Base-by-base conservation (phyloP, 1,140 invertebrate genomes). In the Drosophila subpulchrella region DNA sequence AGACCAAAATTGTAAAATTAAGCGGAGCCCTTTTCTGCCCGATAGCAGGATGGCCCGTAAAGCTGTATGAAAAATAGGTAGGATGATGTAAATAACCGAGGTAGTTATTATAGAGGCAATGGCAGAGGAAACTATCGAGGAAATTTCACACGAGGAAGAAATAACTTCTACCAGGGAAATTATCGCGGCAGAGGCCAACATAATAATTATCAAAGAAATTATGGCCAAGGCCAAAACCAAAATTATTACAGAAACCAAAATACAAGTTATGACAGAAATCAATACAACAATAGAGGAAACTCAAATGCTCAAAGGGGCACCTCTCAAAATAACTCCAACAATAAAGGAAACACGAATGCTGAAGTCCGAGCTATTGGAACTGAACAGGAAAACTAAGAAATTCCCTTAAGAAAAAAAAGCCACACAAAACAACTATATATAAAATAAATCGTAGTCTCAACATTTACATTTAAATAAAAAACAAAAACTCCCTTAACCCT, bases 21-120 rank as follows among this genome's bases (percentile, higher is more conserved):
- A n/a, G n/a, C n/a, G n/a, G n/a, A n/a, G n/a, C n/a, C n/a, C n/a
- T n/a, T n/a, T n/a, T n/a, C n/a, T n/a, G n/a, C n/a, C n/a, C n/a
- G n/a, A n/a, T n/a, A n/a, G n/a, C n/a, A n/a, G n/a, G n/a, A n/a
- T n/a, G n/a, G n/a, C n/a, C n/a, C n/a, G n/a, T n/a, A n/a, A n/a
- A n/a, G n/a, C n/a, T n/a, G n/a, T n/a, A n/a, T n/a, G n/a, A n/a
- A n/a, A n/a, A n/a, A n/a, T n/a, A n/a, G n/a, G n/a, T n/a, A n/a
- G n/a, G n/a, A n/a, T n/a, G n/a, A n/a, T n/a, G n/a, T n/a, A 32
- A 38, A 38, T 38, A 13, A 38, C 36, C 36, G 36, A 38, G 12
- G 36, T 38, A 38, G 36, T 39, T 39, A 39, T 39, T 39, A 39
- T n/a, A n/a, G 38, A n/a, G 38, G 38, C 38, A 39, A n/a, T 39